Evolutionary conservation across 92 coral and sea anemone genomes (phyloP).

Genomic region (Galaxea fascicularis): DNA sequence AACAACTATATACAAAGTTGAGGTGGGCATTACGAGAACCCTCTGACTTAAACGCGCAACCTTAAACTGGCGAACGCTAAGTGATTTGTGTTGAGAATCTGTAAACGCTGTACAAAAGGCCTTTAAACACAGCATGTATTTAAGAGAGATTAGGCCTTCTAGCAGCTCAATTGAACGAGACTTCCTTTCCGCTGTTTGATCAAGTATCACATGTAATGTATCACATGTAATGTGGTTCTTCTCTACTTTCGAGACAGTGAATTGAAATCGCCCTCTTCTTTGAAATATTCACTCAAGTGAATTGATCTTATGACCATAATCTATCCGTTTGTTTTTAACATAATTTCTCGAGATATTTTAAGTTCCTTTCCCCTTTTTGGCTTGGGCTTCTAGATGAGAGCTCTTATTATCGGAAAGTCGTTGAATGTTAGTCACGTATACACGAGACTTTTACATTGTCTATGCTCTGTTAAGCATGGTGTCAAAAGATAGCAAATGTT

Average conservation of each 20-base stretch:
- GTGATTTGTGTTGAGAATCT: no score
- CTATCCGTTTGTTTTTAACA: background rate
- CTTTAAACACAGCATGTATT: no score
- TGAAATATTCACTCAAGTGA: background rate
- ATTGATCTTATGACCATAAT: background rate
- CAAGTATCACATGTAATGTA: no score
- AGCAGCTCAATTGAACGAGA: no score
- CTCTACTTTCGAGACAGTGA: background rate
- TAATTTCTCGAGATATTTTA: background rate
- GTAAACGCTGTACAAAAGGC: no score
- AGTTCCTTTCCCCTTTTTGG: background rate
- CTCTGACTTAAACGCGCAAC: background rate
- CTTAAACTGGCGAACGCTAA: no score
- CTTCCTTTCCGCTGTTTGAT: no score
- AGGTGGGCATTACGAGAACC: background rate
- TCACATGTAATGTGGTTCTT: background rate
- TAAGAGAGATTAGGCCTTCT: no score
- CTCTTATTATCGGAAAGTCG: no score
- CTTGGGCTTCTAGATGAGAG: no score
- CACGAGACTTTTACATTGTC: background rate
- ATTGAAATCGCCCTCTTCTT: background rate
- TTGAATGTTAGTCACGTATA: background rate
- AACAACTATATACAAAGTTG: background rate
- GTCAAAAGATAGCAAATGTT: background rate
- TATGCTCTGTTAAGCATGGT: background rate